Evolutionary conservation across 2,888 invertebrate genomes (phyloP), one percentile per base, ranked within the genome.

Genomic region (Ormyrus rosae): DNA sequence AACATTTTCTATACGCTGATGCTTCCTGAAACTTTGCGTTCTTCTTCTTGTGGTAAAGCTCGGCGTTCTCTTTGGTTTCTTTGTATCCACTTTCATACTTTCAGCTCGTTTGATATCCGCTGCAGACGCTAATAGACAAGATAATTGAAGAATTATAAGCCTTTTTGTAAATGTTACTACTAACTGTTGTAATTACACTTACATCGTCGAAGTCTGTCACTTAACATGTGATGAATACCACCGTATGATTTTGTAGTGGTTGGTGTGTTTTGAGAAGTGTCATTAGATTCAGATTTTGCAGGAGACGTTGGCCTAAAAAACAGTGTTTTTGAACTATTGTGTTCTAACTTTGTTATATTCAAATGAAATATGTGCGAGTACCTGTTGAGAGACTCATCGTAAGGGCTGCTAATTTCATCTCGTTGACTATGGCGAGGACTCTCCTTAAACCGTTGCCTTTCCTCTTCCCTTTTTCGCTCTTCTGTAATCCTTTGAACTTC

Each of bases 11-110:
- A 92, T 91, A 83, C 93, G 93, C 73, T 94, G 93, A 87, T 95
- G 94, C 87, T 94, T 94, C 11, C 96, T 93, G 93, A 98, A 97
- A 89, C 97, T 97, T 89, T 96, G 96, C 13, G 96, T 96, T 83
- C 97, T 93, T 80, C 97, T 93, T 10, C 98, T 93, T 0, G 99
- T 98, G 50, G 97, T 99, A 91, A 99, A 98, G 83, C 98, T 98
- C 0, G 99, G 97, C 0, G 98, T 98, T 83, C 98, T 94, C 88
- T 97, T 97, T 0, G 96, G 94, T 74, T 96, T 96, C 90, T 97
- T 97, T n/a, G 93, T 92, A 67, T 93, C 93, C 9, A 92, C 92
- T 88, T 96, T 96, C 97, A 97, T 97, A 89, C 97, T 97, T 91
- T 97, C 97, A 0, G 97, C 96, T 5, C 97, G 93, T 88, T 97